Base-by-base conservation (phyloP, 2,888 invertebrate genomes). In the Dolichomitus sp. region DNA sequence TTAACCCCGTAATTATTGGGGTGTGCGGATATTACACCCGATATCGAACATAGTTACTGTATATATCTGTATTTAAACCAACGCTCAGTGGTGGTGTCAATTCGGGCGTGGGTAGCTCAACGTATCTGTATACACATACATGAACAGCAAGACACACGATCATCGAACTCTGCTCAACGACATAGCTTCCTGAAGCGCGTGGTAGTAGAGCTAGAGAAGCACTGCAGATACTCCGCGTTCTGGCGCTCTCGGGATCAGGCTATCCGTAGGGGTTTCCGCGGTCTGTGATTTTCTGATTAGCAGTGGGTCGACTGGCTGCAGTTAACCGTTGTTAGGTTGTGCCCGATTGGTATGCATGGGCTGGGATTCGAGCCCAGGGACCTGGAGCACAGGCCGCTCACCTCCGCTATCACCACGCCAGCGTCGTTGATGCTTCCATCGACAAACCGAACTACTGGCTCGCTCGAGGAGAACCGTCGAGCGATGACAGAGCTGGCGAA, bases 281-380 rank as follows among this genome's bases (percentile, higher is more conserved):
- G 89, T 89, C 90, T 89, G 91, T 92, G 93, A 93, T 93, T 93
- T 93, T 92, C 92, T 93, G 93, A 93, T 93, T 93, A 93, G 91
- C 90, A 88, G 90, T 86, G 90, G 92, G 91, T 92, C 91, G 93
- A 92, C 91, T 92, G 93, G 90, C 87, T 92, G 91, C 93, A 91
- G 92, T 93, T 93, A 93, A 92, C 92, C 91, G 93, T 93, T 92
- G 93, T 92, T 93, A 93, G 91, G 92, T 92, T 90, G 90, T 86
- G 87, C 91, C 87, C 92, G 88, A 93, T 93, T 93, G 92, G 91
- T 93, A 93, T 93, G 93, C 93, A 93, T 93, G 92, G 93, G 91
- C 92, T 93, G 93, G 93, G 93, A 92, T 88, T 90, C 90, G 88
- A 90, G 90, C 88, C 86, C 75, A 81, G 83, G 85, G 84, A 85